Conservation (phyloP, 2,888 invertebrate species). For the Ligdia adustata region DNA sequence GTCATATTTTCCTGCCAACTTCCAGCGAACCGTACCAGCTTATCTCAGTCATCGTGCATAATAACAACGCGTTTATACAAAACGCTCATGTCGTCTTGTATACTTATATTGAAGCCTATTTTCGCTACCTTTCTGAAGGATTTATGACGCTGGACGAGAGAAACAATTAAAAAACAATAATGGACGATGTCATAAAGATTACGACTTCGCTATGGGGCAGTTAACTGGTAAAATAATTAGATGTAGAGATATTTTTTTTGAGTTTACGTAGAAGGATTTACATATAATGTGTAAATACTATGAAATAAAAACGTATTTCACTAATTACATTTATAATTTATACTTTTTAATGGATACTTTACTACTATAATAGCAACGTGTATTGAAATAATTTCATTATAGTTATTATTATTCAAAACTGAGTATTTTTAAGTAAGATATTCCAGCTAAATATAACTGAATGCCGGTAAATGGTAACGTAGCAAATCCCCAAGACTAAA, state of each 20-base stretch:
- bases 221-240: constrained; percentile 32
- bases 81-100: constrained; percentile 66
- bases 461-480: no score
- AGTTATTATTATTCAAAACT: no score
- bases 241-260: constrained; percentile 19
- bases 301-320: no score
- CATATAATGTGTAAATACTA: no score
- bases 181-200: constrained; percentile 28
- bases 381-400: no score
- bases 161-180: constrained; percentile 39
- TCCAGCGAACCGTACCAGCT: constrained; percentile 75
- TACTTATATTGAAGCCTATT: constrained; percentile 73
- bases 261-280: constrained; percentile 4
- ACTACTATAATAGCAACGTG: no score
- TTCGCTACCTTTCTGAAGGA: constrained; percentile 65
- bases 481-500: no score
- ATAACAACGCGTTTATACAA: constrained; percentile 72
- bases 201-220: constrained; percentile 26
- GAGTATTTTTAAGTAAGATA: no score
- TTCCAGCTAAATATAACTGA: no score
- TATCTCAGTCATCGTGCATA: constrained; percentile 77
- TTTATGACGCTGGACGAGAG: constrained; percentile 47
- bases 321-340: no score
- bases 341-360: no score
- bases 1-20: constrained; percentile 80